A percentile compares a stretch with the other conserved stretches of the same genome.
Conservation (phyloP, 1,140 invertebrate species). For the Epicauta chinensis region DNA sequence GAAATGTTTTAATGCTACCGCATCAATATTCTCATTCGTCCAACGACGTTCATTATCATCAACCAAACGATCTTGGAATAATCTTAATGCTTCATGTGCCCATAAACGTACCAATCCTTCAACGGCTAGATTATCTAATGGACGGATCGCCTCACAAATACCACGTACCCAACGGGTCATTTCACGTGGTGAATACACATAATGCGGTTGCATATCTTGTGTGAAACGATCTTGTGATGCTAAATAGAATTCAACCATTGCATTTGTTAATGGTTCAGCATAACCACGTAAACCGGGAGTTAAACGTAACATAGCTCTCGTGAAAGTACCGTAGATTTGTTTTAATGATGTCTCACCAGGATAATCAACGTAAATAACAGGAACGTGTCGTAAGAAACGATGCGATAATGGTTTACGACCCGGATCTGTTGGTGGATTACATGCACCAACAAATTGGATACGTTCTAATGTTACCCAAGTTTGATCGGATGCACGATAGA, state of each 20-base stretch:
- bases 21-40: conserved; percentile 98
- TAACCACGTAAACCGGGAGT: conserved; percentile 85
- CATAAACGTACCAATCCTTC: conserved; percentile 95
- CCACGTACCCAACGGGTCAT: conserved; percentile 99
- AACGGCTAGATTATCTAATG: conserved; percentile 82
- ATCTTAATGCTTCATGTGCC: conserved; percentile 95
- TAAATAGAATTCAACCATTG: conserved; percentile 99
- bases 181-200: conserved; percentile 99
- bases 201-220: conserved; percentile 99
- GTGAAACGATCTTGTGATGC: conserved; percentile 96
- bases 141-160: conserved; percentile 96
- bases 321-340: conserved; percentile 99
- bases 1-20: conserved; percentile 93
- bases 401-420: conserved; percentile 96
- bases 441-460: conserved; percentile 99
- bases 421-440: conserved; percentile 99
- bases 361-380: conserved; percentile 99
- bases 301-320: conserved; percentile 91
- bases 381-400: conserved; percentile 88
- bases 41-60: conserved; percentile 91
- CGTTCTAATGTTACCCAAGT: conserved; percentile 94
- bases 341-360: conserved; percentile 95
- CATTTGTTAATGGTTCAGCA: conserved; percentile 93
- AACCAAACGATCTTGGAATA: conserved; percentile 96
- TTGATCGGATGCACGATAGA: conserved; percentile 90